Percentiles rank a stretch among this genome's conserved stretches.
Conservation (phyloP, 2,797 vertebrate genomes). For the Gobionotothen gibberifrons region DNA sequence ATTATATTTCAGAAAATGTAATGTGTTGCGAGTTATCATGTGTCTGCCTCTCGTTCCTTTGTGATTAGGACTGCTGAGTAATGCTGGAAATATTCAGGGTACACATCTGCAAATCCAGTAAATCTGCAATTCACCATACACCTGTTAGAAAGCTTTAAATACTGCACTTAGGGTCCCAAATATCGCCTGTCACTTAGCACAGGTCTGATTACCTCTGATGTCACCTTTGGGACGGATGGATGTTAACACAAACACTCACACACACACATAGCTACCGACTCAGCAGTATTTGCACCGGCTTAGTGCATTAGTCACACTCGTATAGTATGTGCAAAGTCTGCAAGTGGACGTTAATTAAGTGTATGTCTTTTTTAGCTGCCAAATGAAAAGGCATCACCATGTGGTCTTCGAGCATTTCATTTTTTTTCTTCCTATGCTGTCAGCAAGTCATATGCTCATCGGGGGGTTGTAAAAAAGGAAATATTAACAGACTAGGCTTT, state of each 20-base stretch:
- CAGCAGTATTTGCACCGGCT: slow-evolving; percentile 33
- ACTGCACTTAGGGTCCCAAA: slow-evolving; percentile 34
- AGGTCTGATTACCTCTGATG: slow-evolving; percentile 68
- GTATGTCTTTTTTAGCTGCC: slow-evolving; percentile 19
- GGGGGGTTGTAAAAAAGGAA: slow-evolving; percentile 11
- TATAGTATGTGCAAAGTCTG: slow-evolving; percentile 41
- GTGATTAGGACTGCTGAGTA: not conserved
- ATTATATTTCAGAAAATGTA: not conserved
- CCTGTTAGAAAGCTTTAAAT: slow-evolving; percentile 56
- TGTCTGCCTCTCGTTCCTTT: too few species aligned
- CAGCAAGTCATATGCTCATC: slow-evolving; percentile 13
- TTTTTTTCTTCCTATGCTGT: slow-evolving; percentile 32
- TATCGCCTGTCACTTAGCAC: slow-evolving; percentile 46
- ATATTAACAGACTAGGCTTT: slow-evolving; percentile 23
- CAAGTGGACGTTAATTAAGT: slow-evolving; percentile 48
- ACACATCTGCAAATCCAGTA: slow-evolving; percentile 11
- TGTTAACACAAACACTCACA: slow-evolving; percentile 9
- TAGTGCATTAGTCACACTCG: slow-evolving; percentile 32
- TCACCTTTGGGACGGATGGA: slow-evolving; percentile 56
- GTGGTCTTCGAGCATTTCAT: slow-evolving; percentile 30
- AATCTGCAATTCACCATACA: slow-evolving; percentile 31
- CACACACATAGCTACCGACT: not conserved
- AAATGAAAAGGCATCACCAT: slow-evolving; percentile 17
- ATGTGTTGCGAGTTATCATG: not conserved
- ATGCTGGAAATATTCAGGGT: slow-evolving; percentile 17